These are phyloP conservation scores for Bombylius discolor DNA, from an alignment of 2,888 invertebrate genomes.

Conservation along the genomic window DNA sequence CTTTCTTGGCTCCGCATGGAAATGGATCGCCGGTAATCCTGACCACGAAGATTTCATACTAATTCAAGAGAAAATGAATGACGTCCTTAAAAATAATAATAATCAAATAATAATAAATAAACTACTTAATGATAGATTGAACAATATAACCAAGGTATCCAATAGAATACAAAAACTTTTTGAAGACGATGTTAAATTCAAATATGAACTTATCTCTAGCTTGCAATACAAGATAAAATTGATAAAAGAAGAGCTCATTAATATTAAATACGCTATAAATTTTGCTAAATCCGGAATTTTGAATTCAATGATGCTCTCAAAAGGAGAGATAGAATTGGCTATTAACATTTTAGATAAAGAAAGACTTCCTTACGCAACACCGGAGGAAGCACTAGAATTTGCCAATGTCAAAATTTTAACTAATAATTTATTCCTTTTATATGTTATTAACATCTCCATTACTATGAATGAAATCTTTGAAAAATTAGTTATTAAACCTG, in stretches of 20 bases:
- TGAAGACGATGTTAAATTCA: background rate
- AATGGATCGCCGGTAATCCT: constrained; percentile 4
- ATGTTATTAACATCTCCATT: constrained; percentile 14
- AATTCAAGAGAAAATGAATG: constrained; percentile 2
- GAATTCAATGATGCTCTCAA: constrained; percentile 11
- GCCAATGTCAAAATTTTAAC: constrained; percentile 14
- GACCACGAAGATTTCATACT: background rate
- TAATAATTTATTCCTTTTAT: constrained; percentile 10
- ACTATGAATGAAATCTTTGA: constrained; percentile 11
- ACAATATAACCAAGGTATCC: constrained; percentile 6
- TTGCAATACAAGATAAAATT: constrained; percentile 6
- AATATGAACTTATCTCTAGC: background rate
- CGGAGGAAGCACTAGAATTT: constrained; percentile 16
- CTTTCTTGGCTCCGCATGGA: constrained; percentile 2
- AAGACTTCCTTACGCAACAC: constrained; percentile 12
- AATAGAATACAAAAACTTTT: background rate
- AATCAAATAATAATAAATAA: constrained; percentile 4
- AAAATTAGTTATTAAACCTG: constrained; percentile 8
- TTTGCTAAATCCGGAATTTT: constrained; percentile 9
- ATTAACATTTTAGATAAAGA: constrained; percentile 11
- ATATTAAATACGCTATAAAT: constrained; percentile 11
- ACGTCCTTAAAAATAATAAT: constrained; percentile 3
- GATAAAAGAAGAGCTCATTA: constrained; percentile 9
- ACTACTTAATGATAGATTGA: constrained; percentile 3
- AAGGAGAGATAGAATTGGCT: constrained; percentile 7